These are phyloP conservation scores for Ophion costatus DNA, from an alignment of 2,888 invertebrate species.

Conservation along the genomic window DNA sequence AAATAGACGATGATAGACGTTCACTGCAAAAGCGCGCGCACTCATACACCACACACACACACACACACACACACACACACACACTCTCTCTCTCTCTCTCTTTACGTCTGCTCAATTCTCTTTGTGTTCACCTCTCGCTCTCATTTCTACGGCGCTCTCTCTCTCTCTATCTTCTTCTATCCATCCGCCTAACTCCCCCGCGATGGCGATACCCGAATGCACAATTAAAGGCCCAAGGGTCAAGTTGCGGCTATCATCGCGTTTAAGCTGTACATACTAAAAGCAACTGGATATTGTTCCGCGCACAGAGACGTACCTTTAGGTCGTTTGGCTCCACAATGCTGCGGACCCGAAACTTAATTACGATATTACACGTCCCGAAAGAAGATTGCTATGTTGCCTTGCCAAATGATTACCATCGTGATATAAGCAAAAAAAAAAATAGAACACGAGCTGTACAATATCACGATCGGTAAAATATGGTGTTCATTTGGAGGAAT, in stretches of 20 bases:
- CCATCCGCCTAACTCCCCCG: conserved; percentile 4
- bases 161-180: conserved; percentile 7
- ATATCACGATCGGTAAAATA: not conserved
- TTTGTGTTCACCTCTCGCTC: too few species aligned
- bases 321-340: not conserved
- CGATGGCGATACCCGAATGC: conserved; percentile 31
- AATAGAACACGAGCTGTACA: not conserved
- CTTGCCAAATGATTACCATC: not conserved
- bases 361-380: not conserved
- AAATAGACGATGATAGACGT: conserved; percentile 31
- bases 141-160: too few species aligned
- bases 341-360: not conserved
- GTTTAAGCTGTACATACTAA: conserved; percentile 26
- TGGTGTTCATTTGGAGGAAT: too few species aligned
- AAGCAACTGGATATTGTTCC: conserved; percentile 26
- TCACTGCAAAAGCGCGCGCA: conserved; percentile 14
- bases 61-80: too few species aligned
- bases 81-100: not conserved
- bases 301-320: conserved; percentile 8
- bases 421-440: not conserved
- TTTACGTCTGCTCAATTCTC: too few species aligned
- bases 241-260: conserved; percentile 45
- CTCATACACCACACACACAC: too few species aligned
- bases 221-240: conserved; percentile 32
- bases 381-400: not conserved